Base-by-base conservation (phyloP, 2,113 vertebrate genomes). In the Gambusia holbrooki region DNA sequence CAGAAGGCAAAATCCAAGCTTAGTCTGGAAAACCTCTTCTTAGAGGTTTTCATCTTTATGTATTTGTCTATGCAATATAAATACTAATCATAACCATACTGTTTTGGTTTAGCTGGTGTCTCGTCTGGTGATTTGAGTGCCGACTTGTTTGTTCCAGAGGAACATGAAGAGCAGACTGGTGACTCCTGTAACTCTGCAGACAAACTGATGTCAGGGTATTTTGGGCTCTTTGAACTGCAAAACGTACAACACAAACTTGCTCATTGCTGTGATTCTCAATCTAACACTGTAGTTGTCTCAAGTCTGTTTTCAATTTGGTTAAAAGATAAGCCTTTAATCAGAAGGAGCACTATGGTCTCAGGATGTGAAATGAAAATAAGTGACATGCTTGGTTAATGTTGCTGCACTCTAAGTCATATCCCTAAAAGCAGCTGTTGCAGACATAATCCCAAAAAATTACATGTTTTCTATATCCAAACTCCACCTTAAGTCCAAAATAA, bases 171-270 rank as follows among this genome's bases (percentile, higher is more conserved):
- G 51, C 76, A 77, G 88, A 62, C 77, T 70, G 73, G 77, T 81
- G 80, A 80, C 75, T 75, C 87, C 77, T 86, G 69, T 71, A 58
- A 71, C 64, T 76, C 60, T 25, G 70, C 77, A 84, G 83, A 77
- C 62, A 64, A 37, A 37, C 35, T 37, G 69, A 80, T 62, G 70
- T 73, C n/a, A 62, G 54, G 80, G 69, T 75, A 73, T 90, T 84
- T 78, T 71, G 79, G 82, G 76, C 77, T 89, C 79, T 91, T 89
- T 86, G 62, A 83, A 84, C 80, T 30, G 68, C 48, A 10, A 81
- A 87, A 83, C 17, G 82, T 77, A 84, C 45, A 81, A 74, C 25
- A 13, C 82, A 88, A 80, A 73, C 73, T 28, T 62, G 64, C 25
- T 22, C 37, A 63, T 17, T 12, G 62, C 58, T 82, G 40, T 64